A percentile compares a stretch with the other conserved stretches of the same genome.
Conservation (phyloP, 2,113 vertebrate species). For the Chamaetylas fuelleborni region DNA sequence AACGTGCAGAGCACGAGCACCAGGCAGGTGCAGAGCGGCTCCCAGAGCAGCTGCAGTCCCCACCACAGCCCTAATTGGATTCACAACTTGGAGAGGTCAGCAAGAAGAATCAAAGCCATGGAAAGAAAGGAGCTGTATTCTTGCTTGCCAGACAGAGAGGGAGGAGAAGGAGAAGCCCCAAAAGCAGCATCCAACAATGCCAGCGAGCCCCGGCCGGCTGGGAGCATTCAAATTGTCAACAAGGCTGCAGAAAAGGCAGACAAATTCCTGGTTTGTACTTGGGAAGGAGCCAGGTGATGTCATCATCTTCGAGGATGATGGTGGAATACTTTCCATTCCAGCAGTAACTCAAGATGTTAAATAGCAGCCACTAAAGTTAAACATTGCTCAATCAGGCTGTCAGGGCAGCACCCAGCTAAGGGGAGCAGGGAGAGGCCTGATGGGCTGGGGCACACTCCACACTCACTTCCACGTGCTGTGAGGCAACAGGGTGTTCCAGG, state of each 20-base stretch:
- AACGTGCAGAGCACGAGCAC: background rate
- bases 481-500: background rate
- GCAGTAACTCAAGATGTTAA: slow-evolving; percentile 52
- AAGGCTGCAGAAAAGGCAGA: slow-evolving; percentile 54
- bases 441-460: background rate
- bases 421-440: background rate
- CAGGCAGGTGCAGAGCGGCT: slow-evolving; percentile 28
- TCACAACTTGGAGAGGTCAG: slow-evolving; percentile 71
- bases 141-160: slow-evolving; percentile 60
- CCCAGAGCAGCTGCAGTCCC: slow-evolving; percentile 48
- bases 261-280: slow-evolving; percentile 59
- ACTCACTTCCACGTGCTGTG: rapidly evolving
- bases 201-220: background rate
- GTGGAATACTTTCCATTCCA: slow-evolving; percentile 62
- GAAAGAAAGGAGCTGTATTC: slow-evolving; percentile 57
- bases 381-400: background rate
- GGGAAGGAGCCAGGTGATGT: slow-evolving; percentile 63
- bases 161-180: slow-evolving; percentile 49
- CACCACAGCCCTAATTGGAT: slow-evolving; percentile 54
- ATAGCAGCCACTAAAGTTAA: slow-evolving; percentile 39
- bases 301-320: slow-evolving; percentile 35
- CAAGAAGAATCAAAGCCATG: slow-evolving; percentile 63
- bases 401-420: background rate
- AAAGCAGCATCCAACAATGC: slow-evolving; percentile 26
- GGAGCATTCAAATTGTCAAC: slow-evolving; percentile 58